phyloP scores from a whole-genome alignment of 2,797 vertebrate species.

The Anguilla pacifica region DNA sequence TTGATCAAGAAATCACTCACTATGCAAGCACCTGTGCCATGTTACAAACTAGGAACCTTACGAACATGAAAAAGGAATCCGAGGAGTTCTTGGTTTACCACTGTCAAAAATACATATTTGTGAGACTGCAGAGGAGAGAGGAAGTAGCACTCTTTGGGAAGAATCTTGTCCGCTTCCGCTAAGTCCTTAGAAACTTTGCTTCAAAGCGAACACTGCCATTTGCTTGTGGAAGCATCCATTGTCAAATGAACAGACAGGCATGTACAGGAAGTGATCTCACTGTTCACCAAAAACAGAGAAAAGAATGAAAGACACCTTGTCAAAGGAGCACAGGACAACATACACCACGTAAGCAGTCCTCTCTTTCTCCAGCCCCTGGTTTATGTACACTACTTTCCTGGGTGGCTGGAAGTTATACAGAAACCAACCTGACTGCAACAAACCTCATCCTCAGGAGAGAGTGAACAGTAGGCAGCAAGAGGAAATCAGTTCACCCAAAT shows the following conservation, averaged over 20 bases:
- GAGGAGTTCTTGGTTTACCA: background rate
- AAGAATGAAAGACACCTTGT: background rate
- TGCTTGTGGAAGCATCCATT: background rate
- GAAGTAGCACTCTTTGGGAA: background rate
- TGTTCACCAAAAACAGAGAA: background rate
- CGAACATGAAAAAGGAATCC: background rate
- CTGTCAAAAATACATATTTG: background rate
- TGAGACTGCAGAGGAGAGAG: background rate
- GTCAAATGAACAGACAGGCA: background rate
- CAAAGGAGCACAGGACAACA: background rate
- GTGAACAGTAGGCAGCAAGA: background rate
- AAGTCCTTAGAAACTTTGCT: background rate
- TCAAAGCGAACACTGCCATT: background rate
- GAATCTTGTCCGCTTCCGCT: background rate
- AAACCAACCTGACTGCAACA: background rate
- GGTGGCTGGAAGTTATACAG: background rate
- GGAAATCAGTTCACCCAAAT: constrained; percentile 24
- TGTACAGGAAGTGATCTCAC: background rate
- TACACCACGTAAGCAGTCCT: background rate
- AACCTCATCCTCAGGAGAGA: background rate
- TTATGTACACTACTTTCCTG: background rate
- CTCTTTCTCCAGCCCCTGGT: background rate
- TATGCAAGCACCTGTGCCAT: background rate
- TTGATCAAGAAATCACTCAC: background rate
- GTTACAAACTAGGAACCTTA: background rate